These are phyloP conservation scores for Calcarius ornatus DNA, from an alignment of 2,113 vertebrate species.

Conservation along the genomic window DNA sequence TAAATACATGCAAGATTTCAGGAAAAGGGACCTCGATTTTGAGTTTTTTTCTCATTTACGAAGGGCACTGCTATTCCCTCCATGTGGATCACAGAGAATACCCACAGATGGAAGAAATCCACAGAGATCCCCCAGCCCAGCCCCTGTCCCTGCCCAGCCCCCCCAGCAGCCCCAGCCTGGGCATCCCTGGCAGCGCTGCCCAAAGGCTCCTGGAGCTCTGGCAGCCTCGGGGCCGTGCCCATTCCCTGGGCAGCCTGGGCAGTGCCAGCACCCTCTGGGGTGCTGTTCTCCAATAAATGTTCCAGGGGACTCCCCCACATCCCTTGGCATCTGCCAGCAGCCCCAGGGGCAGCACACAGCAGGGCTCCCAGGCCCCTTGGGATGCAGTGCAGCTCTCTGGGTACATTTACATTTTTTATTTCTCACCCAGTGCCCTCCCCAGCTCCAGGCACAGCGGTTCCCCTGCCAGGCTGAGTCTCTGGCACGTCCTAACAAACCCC, in stretches of 20 bases:
- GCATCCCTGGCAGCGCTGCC: neutral
- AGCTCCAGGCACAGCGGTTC: fast-evolving
- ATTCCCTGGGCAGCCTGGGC: neutral
- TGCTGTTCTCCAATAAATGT: neutral
- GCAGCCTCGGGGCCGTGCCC: neutral
- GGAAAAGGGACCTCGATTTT: neutral
- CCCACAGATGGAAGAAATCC: neutral
- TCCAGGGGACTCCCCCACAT: neutral
- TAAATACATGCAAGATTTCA: neutral
- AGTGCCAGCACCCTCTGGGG: neutral
- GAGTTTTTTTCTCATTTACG: fast-evolving
- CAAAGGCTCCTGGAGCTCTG: neutral
- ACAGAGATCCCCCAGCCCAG: fast-evolving
- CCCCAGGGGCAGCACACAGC: neutral
- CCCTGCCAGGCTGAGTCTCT: neutral
- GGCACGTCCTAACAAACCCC: neutral
- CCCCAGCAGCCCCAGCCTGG: neutral
- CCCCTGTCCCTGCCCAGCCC: fast-evolving
- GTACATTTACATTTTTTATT: neutral
- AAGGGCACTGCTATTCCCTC: neutral
- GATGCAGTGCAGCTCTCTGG: fast-evolving
- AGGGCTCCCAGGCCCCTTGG: fast-evolving
- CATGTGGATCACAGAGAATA: neutral
- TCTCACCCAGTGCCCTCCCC: fast-evolving
- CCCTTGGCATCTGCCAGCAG: neutral